Base-by-base conservation (phyloP, 2,113 vertebrate genomes). In the Chloropsis cyanopogon region DNA sequence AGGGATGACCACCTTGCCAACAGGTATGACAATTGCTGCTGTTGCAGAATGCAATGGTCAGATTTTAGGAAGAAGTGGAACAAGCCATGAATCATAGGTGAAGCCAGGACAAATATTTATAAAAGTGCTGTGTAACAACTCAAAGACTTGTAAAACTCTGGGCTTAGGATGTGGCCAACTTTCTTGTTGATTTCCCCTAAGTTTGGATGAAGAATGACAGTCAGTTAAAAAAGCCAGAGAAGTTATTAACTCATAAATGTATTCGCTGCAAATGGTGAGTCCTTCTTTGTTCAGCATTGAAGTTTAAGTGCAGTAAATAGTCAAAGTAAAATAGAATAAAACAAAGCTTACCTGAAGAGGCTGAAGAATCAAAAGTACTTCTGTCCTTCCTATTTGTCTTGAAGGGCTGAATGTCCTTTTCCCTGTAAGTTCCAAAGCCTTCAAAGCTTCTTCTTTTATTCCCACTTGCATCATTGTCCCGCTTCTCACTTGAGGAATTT, bases 361-460 rank as follows among this genome's bases (percentile, higher is more conserved):
- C 70, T 66, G 98, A 97, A 95, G 98, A 97, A 92, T 98, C 97
- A 7, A 98, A 99, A 85, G 96, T 81, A 97, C 92, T 98, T 97
- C 98, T 99, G 88, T 98, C 98, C 79, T 98, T 99, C 92, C 98
- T 97, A 82, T 97, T 98, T 82, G 98, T 97, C 96, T 98, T 98
- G 97, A 99, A 99, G 79, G 98, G 97, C 89, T 98, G 98, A 93
- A 99, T 96, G 97, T 99, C 98, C 96, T 98, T 99, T 95, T 99
- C 99, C 97, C 98, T 98, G 97, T 98, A 99, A 8, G 98, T 97
- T 93, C 98, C 98, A 98, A 99, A 99, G 72, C 98, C 98, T 95
- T 98, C 97, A 70, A 98, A 98, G 88, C 98, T 98, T 97, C 98
- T 98, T 97, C 98, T 98, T 97, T 98, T 99, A 97, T 95, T 98